Evolutionary conservation across 2,888 invertebrate species (phyloP), one percentile per base, ranked within the genome.

Genomic region (Volucella bombylans): DNA sequence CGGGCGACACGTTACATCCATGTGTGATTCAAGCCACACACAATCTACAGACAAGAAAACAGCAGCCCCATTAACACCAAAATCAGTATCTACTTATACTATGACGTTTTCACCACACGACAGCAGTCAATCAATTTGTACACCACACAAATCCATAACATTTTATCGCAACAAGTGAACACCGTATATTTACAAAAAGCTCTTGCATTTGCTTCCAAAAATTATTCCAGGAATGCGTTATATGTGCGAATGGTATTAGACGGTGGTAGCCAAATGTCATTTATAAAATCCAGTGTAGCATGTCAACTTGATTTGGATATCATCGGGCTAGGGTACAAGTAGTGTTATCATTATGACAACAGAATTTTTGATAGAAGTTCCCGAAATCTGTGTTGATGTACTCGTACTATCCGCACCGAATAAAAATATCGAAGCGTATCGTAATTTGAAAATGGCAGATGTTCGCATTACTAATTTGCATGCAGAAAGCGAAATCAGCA

Each of bases 1-100:
- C n/a, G n/a, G n/a, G n/a, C n/a, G n/a, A n/a, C n/a, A 64, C 47
- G 3, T 39, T 38, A 50, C 15, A 39, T 64, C 50, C 45, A 54
- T 55, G 55, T 55, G 45, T 68, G 55, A 68, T 15, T 31, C 43
- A 52, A 39, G 10, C 43, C 41, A 67, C 18, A 52, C 52, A 23
- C 15, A 45, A 2, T 23, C 18, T 23, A 23, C 18, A 54, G 55
- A 9, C 11, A 55, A 55, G 15, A 64, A 14, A 49, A 1, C 47
- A 31, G n/a, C 45, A 62, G n/a, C 31, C 47, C n/a, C 65, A 41
- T 39, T 41, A 23, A 9, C 64, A 64, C 18, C 49, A 8, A 10
- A 12, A 14, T 41, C 12, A 45, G n/a, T 41, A 52, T 4, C 31
- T 6, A 31, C 31, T 6, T 54, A 65, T 18, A 11, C 41, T 15